Evolutionary conservation across 2,888 invertebrate genomes (phyloP).

Genomic region (Caenorhabditis doughertyi): DNA sequence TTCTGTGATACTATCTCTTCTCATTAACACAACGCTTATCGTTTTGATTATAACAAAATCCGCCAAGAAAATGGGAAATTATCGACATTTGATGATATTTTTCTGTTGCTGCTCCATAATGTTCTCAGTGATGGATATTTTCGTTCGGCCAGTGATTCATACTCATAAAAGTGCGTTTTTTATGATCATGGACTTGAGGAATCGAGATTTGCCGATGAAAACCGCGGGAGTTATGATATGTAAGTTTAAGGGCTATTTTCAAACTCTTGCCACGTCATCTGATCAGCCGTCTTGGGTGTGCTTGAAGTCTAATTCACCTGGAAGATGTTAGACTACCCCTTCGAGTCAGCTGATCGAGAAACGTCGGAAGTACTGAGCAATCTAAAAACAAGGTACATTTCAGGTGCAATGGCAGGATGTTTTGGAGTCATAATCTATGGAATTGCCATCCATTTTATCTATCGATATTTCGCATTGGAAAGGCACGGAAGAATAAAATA

Average conservation of each 20-base stretch:
- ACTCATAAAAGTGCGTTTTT: slow-evolving; percentile 42
- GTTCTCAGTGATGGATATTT: slow-evolving; percentile 51
- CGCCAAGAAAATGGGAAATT: slow-evolving; percentile 58
- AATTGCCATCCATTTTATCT: slow-evolving; percentile 53
- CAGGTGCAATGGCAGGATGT: slow-evolving; percentile 52
- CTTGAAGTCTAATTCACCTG: too few species aligned
- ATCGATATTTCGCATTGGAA: slow-evolving; percentile 52
- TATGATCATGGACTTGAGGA: slow-evolving; percentile 48
- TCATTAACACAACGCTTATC: slow-evolving; percentile 41
- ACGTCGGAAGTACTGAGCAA: too few species aligned
- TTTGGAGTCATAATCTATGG: slow-evolving; percentile 52
- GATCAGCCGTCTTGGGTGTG: too few species aligned
- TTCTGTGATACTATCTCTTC: slow-evolving; percentile 18
- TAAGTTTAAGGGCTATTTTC: too few species aligned
- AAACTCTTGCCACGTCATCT: too few species aligned
- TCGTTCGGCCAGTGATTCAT: slow-evolving; percentile 41
- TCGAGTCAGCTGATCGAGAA: too few species aligned
- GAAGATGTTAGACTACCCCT: too few species aligned
- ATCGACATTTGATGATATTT: slow-evolving; percentile 53
- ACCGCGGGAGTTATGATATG: slow-evolving; percentile 25
- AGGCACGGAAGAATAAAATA: slow-evolving; percentile 32
- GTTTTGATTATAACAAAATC: slow-evolving; percentile 52
- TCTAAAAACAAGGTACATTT: not conserved
- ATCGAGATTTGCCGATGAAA: slow-evolving; percentile 4
- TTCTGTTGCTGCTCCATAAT: slow-evolving; percentile 52